Base-by-base conservation (phyloP, 2,797 vertebrate species). In the Sebastes dallii region DNA sequence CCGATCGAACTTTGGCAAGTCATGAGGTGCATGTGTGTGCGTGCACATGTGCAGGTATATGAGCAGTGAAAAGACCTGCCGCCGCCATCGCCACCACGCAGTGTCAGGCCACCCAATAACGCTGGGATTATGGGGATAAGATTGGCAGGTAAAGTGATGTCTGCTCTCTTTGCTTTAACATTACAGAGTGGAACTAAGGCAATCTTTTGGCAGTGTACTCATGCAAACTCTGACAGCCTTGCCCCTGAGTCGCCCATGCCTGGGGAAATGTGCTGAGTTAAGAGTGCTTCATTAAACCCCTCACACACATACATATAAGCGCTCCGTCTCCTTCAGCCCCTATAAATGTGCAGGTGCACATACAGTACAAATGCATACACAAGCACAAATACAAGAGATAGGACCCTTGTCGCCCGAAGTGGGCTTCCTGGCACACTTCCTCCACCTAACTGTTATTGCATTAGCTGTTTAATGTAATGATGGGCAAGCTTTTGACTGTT, bases 281-380 rank as follows among this genome's bases (percentile, higher is more conserved):
- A 83, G 77, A 92, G 83, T 80, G 91, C 88, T 88, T 91, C 91
- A 94, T 93, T 94, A 92, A 93, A 88, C 84, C 52, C 64, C 66
- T 80, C 74, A 77, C 69, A 86, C 61, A 70, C 24, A 72, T 34
- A 82, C 75, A 83, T 64, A 68, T 18, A 29, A 54, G 81, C 34
- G 46, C 65, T 54, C 18, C 61, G 18, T 16, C 25, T 68, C 34
- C 27, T 71, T 30, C 55, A 68, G 39, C 50, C 24, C 22, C 14
- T 71, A n/a, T 76, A 72, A 78, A 85, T 24, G 54, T 67, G 66
- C 74, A 89, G 90, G 86, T 93, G 78, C 86, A 89, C 75, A 86
- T 36, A 62, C 39, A 73, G 54, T 46, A 67, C 72, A 83, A 76
- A 76, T 72, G 67, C 72, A 82, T 75, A 66, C 46, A 77, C 60